phyloP scores from a whole-genome alignment of 2,113 vertebrate species.

The Gila orcuttii region DNA sequence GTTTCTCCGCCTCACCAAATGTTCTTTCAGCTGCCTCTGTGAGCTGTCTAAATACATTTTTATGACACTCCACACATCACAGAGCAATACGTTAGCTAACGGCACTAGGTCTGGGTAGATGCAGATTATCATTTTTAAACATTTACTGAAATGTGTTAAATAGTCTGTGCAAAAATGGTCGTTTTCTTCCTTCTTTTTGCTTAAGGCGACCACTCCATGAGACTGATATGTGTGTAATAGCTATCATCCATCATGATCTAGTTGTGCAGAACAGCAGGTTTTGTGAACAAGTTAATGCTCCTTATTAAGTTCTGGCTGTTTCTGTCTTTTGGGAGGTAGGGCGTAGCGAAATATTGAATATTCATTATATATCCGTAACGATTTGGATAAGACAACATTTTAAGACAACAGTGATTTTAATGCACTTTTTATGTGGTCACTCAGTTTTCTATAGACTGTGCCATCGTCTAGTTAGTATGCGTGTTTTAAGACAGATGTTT shows the following conservation, averaged over 20 bases:
- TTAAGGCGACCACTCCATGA: background rate
- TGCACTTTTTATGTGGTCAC: too few species aligned
- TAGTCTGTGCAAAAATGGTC: background rate
- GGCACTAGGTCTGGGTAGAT: background rate
- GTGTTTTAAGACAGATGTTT: background rate
- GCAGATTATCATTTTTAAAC: background rate
- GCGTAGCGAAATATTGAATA: background rate
- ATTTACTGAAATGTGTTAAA: background rate
- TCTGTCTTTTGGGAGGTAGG: background rate
- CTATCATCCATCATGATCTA: conserved; percentile 62
- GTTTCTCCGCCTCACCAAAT: background rate
- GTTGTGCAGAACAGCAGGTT: conserved; percentile 40
- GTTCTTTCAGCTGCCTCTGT: background rate
- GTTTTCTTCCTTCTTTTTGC: background rate
- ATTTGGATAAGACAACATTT: background rate
- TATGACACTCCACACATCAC: conserved; percentile 3
- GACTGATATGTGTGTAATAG: conserved; percentile 51
- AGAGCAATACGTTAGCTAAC: background rate
- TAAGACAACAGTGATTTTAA: too few species aligned
- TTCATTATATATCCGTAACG: background rate
- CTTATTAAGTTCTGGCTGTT: conserved; percentile 5
- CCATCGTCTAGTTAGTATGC: background rate
- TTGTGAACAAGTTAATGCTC: conserved; percentile 40
- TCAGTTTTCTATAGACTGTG: too few species aligned
- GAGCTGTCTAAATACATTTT: background rate